Conservation (phyloP, 2,888 invertebrate genomes). For the Ennomos erosarius region DNA sequence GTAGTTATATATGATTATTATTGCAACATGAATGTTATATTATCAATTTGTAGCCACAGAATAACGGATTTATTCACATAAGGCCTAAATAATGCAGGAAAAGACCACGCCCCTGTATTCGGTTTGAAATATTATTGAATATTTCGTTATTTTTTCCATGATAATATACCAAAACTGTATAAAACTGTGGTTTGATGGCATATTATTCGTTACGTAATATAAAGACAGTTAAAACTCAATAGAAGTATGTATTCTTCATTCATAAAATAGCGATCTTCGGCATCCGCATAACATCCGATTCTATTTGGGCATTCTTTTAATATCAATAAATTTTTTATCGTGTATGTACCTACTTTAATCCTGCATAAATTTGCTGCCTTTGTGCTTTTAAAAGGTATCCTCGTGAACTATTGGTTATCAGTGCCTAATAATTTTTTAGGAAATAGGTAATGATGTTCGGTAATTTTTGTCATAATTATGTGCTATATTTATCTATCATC, state of each 20-base stretch:
- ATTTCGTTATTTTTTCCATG: conserved; percentile 20
- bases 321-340: no score
- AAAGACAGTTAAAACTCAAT: background rate
- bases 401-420: no score
- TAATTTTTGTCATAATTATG: no score
- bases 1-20: conserved; percentile 12
- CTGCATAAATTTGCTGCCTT: no score
- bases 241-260: conserved; percentile 32
- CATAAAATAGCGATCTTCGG: conserved; percentile 28
- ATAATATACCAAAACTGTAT: background rate
- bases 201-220: background rate
- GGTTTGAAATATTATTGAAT: conserved; percentile 39
- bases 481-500: no score
- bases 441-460: no score
- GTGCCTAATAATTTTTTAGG: no score
- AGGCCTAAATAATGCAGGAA: conserved; percentile 37
- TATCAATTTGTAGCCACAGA: conserved; percentile 10
- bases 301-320: no score
- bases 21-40: conserved; percentile 21
- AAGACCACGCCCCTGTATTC: conserved; percentile 66
- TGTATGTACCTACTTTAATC: no score
- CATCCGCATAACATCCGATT: no score
- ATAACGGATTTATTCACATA: conserved; percentile 3
- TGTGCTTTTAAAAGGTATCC: no score
- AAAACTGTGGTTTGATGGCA: background rate